Evolutionary conservation across 2,113 vertebrate species (phyloP), one percentile per base, ranked within the genome.

Genomic region (Hymenochirus boettgeri): DNA sequence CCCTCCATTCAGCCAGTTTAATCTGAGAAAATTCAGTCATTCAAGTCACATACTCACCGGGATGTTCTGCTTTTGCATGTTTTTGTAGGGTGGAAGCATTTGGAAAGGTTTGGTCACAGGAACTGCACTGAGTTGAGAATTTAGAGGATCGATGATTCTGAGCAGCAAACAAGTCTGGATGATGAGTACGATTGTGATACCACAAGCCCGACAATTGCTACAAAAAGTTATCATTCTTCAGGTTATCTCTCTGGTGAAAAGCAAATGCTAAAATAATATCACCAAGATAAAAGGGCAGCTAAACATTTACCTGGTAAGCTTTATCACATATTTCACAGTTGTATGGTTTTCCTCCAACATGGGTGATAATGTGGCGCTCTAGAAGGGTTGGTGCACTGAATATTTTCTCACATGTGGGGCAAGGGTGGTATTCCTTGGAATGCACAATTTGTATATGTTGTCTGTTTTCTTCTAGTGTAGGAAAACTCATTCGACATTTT

Each of bases 141-240:
- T 80, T 93, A 62, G 91, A 84, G 51, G 85, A 85, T 2, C 83
- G 80, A 39, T 85, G 78, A 56, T 88, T 90, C 70, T 93, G 92
- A 51, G 76, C 85, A 11, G 87, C 87, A 70, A 90, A 91, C 46
- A 90, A 76, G 4, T 93, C 91, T 0, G 91, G 90, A 60, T 96
- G 93, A 63, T 88, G 90, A 39, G 90, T 95, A 66, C 89, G 82
- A 74, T 93, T 96, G 50, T 96, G 93, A 74, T 96, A 96, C 94
- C 94, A 97, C 53, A 97, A 74, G 3, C 93, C 93, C 4, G 93
- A 97, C 46, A 96, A 73, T 82, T 96, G 92, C 94, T 97, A 77
- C 11, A 74, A 77, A 53, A 21, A 21, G 12, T 59, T 31, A 72
- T 24, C 24, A 10, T 23, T 39, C 4, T 54, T 33, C 46, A 62